A percentile compares a stretch with the other conserved stretches of the same genome.
These are phyloP conservation scores for Zosterops pallidus DNA, from an alignment of 2,113 vertebrate species.

Conservation along the genomic window DNA sequence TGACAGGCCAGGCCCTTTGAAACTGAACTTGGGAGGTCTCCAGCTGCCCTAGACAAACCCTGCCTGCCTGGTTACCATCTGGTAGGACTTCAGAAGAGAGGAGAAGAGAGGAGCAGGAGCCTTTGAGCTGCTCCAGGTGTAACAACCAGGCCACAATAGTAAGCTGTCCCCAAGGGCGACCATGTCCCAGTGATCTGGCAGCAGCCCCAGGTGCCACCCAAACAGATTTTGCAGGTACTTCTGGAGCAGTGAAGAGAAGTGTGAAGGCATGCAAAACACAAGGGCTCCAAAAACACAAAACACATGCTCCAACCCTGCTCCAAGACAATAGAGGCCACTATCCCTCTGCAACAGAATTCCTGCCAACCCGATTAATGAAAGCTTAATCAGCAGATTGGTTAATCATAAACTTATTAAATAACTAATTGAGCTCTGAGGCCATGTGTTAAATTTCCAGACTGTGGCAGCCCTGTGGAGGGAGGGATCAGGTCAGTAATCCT, in stretches of 20 bases:
- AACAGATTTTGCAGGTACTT: neutral
- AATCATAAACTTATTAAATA: slow-evolving; percentile 30
- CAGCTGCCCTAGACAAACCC: neutral
- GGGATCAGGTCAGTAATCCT: neutral
- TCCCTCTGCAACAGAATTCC: neutral
- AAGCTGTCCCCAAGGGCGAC: neutral
- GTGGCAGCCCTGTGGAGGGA: neutral
- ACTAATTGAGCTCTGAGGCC: neutral
- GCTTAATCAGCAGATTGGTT: neutral
- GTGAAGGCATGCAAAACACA: accelerated
- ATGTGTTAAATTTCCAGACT: neutral
- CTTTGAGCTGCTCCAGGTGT: neutral
- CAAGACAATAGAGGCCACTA: neutral
- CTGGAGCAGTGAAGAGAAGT: neutral
- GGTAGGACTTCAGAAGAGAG: neutral
- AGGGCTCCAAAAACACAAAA: neutral
- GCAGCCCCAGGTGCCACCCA: neutral
- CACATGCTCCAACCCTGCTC: neutral
- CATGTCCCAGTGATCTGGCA: neutral
- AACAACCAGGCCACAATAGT: neutral
- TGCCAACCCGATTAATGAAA: neutral
- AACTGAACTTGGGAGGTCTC: neutral
- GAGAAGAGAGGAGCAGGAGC: neutral
- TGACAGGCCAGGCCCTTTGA: neutral
- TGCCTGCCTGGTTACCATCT: accelerated